Evolutionary conservation across 2,113 vertebrate genomes (phyloP).

Genomic region (Microcebus lehilahytsara): DNA sequence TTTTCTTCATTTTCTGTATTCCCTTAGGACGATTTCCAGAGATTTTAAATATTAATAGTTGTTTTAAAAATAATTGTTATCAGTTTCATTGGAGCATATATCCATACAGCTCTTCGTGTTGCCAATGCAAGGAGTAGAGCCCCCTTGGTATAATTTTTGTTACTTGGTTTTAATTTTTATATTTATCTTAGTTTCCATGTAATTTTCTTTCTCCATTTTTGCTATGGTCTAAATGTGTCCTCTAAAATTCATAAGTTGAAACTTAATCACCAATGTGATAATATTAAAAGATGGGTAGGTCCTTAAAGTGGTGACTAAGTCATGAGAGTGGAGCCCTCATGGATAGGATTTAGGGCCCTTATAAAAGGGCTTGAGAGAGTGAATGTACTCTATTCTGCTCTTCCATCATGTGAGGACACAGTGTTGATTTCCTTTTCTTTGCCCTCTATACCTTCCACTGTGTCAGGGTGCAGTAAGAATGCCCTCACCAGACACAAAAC

Average conservation of each 20-base stretch:
- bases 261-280: neutral
- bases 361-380: neutral
- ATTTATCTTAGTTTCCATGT: neutral
- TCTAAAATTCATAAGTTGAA: neutral
- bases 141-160: neutral
- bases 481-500: neutral
- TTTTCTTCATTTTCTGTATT: conserved; percentile 2
- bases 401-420: neutral
- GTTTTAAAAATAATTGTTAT: neutral
- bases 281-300: neutral
- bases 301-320: neutral
- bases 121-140: neutral
- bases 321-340: neutral
- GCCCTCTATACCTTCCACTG: neutral
- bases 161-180: conserved; percentile 15
- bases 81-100: neutral
- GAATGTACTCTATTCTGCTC: neutral
- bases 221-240: neutral
- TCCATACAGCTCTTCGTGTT: neutral
- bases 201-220: neutral
- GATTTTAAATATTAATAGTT: neutral
- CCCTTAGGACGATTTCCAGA: neutral
- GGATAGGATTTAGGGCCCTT: neutral
- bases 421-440: neutral
- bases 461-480: neutral